Base-by-base conservation (phyloP, 2,113 vertebrate genomes). In the Sclerurus mexicanus region DNA sequence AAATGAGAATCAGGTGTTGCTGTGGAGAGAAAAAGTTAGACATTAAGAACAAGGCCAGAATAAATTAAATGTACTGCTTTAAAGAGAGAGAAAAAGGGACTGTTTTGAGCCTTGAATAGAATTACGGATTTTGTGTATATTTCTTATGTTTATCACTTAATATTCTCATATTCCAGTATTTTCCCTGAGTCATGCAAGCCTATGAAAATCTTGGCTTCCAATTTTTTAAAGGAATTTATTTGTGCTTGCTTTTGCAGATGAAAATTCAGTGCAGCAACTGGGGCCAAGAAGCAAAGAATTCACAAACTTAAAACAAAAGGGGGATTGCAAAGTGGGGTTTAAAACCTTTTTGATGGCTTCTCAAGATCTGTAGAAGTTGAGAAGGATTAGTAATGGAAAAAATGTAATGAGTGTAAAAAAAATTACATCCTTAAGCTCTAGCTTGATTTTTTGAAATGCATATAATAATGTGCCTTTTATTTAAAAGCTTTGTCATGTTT, bases 241-340 rank as follows among this genome's bases (percentile, higher is more conserved):
- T 55, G 4, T 74, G 15, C 52, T 62, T 82, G 28, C 37, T 69
- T 14, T 75, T 66, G 72, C 47, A 91, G 46, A 30, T 74, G 25
- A 71, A 74, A 91, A 47, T 44, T 47, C 30, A 74, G 3, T 67
- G 30, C 11, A 83, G 39, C 25, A 75, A 22, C 9, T 14, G n/a
- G 33, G 30, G 56, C 46, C 33, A 79, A 66, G n/a, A 79, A 85
- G 14, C 21, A 74, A 77, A 33, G 60, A 60, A 60, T n/a, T 55
- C 58, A 19, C 11, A 55, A 21, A 13, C 22, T 50, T 14, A 44
- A 31, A 46, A 10, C 1, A 15, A 25, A 49, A 28, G 7, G 10
- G 2, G 7, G 2, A 1, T 67, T 5, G 3, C 4, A 12, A 27
- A 31, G 10, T 39, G 22, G 1, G 0, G 53, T 63, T 78, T 56